Base-by-base conservation (phyloP, 2,113 vertebrate species). In the Philantomba maxwellii region DNA sequence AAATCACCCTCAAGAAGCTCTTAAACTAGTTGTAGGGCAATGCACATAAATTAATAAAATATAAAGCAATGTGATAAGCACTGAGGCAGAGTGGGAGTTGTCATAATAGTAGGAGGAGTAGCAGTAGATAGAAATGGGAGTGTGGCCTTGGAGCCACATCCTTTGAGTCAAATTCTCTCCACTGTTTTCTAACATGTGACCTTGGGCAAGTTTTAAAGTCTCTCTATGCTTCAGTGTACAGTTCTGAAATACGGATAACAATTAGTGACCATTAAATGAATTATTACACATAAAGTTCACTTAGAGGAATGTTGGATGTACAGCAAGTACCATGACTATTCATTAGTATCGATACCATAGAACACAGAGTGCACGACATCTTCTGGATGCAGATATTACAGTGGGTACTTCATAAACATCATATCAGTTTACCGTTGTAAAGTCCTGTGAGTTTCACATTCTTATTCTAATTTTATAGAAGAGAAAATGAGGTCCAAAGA, bases 391-490 rank as follows among this genome's bases (percentile, higher is more conserved):
- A 28, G 36, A 64, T 5, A 36, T 8, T 26, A 17, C 3, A 1
- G 19, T 57, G 33, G 17, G 5, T 25, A 23, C 45, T 36, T 58
- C 23, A 75, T 11, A 75, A 91, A 60, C 4, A 49, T 57, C 33
- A 49, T 51, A 8, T 89, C 47, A 86, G 77, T 84, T 77, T 16
- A 84, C 55, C 21, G 14, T 91, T 26, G 17, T 7, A 49, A 64
- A 81, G 14, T 8, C 12, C 39, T 11, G 16, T 47, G 43, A 60
- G 39, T 83, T 43, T 77, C 33, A 10, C 25, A 45, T 87, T 77
- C 62, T 57, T 78, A 87, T 39, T 78, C 55, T 78, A 82, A 86
- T 51, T 81, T 51, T 70, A 55, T 39, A 73, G 23, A 91, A 33
- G 55, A 87, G 6, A 23, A 94, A 60, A 64, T 30, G 47, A 96